Conservation (phyloP, 2,113 vertebrate species). For the Thomomys bottae region DNA sequence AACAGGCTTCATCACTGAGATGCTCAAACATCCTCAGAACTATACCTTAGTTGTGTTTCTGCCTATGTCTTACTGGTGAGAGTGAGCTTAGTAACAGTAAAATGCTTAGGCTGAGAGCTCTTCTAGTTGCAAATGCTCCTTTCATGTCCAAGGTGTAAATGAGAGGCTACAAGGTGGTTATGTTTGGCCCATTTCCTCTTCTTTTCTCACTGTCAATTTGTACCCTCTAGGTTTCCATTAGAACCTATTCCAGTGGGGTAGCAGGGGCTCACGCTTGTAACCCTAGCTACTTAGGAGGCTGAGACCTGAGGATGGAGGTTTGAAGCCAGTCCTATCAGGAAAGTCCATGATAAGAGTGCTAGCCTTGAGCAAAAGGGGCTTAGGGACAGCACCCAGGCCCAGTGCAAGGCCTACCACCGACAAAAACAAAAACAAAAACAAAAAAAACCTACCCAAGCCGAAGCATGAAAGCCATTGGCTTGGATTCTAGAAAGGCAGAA, state of each 20-base stretch:
- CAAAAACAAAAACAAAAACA: too few relatives aligned
- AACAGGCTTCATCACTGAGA: background rate
- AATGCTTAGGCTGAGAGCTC: background rate
- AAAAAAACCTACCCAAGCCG: background rate
- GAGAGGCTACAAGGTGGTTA: background rate
- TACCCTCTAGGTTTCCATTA: slow-evolving; percentile 7
- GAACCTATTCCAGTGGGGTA: background rate
- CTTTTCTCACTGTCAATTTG: background rate
- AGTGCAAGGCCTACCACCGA: too few relatives aligned
- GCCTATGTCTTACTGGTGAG: background rate
- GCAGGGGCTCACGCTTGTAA: too few relatives aligned
- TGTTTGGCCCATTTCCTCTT: background rate
- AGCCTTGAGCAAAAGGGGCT: too few relatives aligned
- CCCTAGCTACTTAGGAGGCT: too few relatives aligned
- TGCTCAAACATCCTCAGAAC: background rate
- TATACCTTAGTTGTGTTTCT: background rate
- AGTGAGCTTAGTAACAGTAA: background rate
- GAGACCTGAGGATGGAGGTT: too few relatives aligned
- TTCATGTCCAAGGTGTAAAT: slow-evolving; percentile 2
- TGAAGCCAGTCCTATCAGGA: too few relatives aligned
- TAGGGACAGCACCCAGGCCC: too few relatives aligned
- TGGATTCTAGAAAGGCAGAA: slow-evolving; percentile 33
- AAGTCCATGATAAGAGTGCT: too few relatives aligned
- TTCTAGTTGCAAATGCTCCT: slow-evolving; percentile 24
- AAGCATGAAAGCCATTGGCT: background rate